These are phyloP conservation scores for Ridgeia piscesae DNA, from an alignment of 1,140 invertebrate genomes.

Conservation along the genomic window DNA sequence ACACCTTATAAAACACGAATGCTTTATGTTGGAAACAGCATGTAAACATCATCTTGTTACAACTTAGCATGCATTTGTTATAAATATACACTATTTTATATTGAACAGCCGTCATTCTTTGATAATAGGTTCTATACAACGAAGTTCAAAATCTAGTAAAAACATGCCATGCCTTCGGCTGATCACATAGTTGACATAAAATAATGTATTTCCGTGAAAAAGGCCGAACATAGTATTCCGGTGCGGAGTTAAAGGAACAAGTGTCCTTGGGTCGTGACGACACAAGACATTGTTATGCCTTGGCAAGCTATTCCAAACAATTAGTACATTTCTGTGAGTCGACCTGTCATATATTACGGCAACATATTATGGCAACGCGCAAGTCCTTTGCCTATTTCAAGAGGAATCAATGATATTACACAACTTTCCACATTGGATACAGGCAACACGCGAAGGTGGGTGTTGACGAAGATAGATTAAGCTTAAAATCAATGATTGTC, in stretches of 20 bases:
- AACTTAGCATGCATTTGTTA: no score
- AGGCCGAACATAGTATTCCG: not conserved
- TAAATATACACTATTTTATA: no score
- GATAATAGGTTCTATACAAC: not conserved
- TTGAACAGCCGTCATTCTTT: not conserved
- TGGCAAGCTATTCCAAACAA: not conserved
- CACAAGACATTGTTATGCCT: not conserved
- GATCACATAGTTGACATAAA: not conserved
- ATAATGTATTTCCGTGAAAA: not conserved
- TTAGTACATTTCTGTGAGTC: not conserved
- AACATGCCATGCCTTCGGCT: not conserved
- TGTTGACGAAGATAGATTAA: not conserved
- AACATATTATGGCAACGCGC: not conserved
- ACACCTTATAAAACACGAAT: no score
- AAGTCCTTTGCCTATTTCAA: not conserved
- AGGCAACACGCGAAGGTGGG: not conserved
- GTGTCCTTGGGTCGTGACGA: not conserved
- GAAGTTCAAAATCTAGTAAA: not conserved
- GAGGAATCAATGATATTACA: not conserved
- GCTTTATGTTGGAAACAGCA: no score
- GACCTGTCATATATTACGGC: not conserved
- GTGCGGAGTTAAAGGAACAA: not conserved
- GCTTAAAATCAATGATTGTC: not conserved
- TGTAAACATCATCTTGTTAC: not conserved
- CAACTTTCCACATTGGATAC: no score